Evolutionary conservation across 2,113 vertebrate species (phyloP), one percentile per base, ranked within the genome.

Genomic region (Phaethornis superciliosus): DNA sequence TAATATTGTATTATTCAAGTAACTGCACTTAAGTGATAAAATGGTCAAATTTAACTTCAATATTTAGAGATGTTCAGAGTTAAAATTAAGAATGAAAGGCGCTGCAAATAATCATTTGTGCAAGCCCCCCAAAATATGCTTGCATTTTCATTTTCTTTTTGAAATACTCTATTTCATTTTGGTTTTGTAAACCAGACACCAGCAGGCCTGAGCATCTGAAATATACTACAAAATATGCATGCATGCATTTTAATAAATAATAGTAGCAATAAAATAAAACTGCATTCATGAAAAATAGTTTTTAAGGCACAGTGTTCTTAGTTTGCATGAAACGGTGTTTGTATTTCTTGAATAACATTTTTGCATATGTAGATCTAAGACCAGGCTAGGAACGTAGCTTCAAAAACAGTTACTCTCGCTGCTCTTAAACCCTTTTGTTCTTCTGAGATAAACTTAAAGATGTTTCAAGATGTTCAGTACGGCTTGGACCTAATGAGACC

Each of bases 151-250:
- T 69, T 65, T 87, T 85, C 12, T 42, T 78, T 37, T 12, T 47
- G 24, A 88, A 77, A 49, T 52, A 27, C 5, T 71, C 76, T 52
- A 44, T 82, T 94, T 91, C 14, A 42, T 89, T 92, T 78, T 64
- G 14, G 24, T 89, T 91, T 95, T 83, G 40, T 40, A 96, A 94
- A 78, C 65, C 35, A 90, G n/a, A 44, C 13, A 84, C 7, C n/a
- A 22, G 10, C 58, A 75, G 79, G 76, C 21, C 12, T 47, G 14
- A 13, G 23, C 9, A 44, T 10, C 10, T 74, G 19, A 92, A 88
- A 77, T 33, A 40, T 10, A 16, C 3, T 17, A 32, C 47, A 84
- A 92, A 81, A 82, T 26, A 21, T 5, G 51, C 22, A 14, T 44
- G 15, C 40, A 35, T 75, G 16, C 37, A 56, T 55, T 87, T 52